A percentile compares a stretch with the other conserved stretches of the same genome.
These are phyloP conservation scores for Perithous albicinctus DNA, from an alignment of 2,888 invertebrate genomes.

Conservation along the genomic window DNA sequence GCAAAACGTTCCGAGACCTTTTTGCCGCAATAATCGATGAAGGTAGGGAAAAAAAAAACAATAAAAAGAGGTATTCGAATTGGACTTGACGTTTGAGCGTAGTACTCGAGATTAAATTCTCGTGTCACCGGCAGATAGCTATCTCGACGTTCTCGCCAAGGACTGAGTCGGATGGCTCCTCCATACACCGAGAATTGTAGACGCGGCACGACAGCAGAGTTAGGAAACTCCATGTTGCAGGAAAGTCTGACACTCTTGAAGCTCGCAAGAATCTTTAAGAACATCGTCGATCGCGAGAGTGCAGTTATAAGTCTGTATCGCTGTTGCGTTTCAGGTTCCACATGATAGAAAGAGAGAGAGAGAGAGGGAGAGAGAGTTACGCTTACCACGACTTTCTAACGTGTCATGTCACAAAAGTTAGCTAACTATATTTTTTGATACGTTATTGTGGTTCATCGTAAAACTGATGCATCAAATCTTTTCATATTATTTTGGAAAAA, in stretches of 20 bases:
- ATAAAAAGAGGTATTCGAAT: slow-evolving; percentile 24
- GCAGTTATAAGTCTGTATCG: slow-evolving; percentile 36
- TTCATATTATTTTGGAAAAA: neutral
- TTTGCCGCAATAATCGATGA: slow-evolving; percentile 1
- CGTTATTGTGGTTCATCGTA: neutral
- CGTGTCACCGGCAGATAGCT: slow-evolving; percentile 51
- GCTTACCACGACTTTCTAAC: neutral
- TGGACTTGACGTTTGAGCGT: slow-evolving; percentile 37
- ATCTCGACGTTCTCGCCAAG: slow-evolving; percentile 36
- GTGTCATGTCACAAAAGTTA: slow-evolving; percentile 3
- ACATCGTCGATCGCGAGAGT: slow-evolving; percentile 39
- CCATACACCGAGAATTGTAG: slow-evolving; percentile 22
- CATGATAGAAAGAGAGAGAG: no score
- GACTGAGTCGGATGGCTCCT: slow-evolving; percentile 14
- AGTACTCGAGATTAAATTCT: slow-evolving; percentile 59
- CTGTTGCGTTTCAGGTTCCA: slow-evolving; percentile 12
- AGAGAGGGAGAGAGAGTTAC: slow-evolving; percentile 26
- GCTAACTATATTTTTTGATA: neutral
- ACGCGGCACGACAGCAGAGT: slow-evolving; percentile 19
- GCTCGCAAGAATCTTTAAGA: slow-evolving; percentile 17
- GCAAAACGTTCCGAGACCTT: neutral
- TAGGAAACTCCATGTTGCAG: slow-evolving; percentile 33
- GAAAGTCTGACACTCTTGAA: slow-evolving; percentile 20
- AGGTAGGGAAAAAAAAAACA: neutral
- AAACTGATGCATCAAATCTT: neutral